Percentiles rank a stretch among this genome's conserved stretches.
These are phyloP conservation scores for Cinclus mexicanus DNA, from an alignment of 2,113 vertebrate species.

Conservation along the genomic window DNA sequence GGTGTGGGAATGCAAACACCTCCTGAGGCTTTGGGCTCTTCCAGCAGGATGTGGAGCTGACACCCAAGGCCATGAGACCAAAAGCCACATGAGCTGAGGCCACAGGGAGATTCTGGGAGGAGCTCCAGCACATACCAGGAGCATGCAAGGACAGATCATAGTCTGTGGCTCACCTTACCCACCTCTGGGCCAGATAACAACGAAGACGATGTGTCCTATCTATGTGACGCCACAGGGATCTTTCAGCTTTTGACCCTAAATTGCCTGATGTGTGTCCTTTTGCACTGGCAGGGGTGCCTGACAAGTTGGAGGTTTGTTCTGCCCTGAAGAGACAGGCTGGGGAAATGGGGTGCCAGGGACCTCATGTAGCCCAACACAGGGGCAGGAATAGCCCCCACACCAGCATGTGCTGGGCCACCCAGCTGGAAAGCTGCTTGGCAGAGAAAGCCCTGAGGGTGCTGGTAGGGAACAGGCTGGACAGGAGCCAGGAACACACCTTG, in stretches of 20 bases:
- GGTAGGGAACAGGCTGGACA: neutral
- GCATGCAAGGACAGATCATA: neutral
- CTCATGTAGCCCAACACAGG: rapidly evolving
- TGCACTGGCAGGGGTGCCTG: neutral
- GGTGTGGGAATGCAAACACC: neutral
- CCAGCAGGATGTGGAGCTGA: neutral
- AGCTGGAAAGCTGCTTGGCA: neutral
- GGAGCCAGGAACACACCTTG: neutral
- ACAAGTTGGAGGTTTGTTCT: neutral
- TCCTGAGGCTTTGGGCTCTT: neutral
- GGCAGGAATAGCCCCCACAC: neutral
- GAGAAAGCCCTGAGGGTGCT: neutral
- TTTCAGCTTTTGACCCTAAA: neutral
- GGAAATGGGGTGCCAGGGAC: neutral
- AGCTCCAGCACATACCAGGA: neutral
- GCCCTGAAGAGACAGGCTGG: neutral
- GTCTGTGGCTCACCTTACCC: neutral
- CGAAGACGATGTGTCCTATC: neutral
- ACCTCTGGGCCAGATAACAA: neutral
- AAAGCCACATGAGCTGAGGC: neutral
- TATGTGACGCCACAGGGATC: too few relatives aligned
- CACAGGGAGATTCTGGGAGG: neutral
- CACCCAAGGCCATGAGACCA: rapidly evolving
- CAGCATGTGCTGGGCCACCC: neutral
- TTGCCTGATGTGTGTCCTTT: neutral